A percentile compares a stretch with the other conserved stretches of the same genome.
These are phyloP conservation scores for Diaphora mendica DNA, from an alignment of 2,888 invertebrate species.

Conservation along the genomic window DNA sequence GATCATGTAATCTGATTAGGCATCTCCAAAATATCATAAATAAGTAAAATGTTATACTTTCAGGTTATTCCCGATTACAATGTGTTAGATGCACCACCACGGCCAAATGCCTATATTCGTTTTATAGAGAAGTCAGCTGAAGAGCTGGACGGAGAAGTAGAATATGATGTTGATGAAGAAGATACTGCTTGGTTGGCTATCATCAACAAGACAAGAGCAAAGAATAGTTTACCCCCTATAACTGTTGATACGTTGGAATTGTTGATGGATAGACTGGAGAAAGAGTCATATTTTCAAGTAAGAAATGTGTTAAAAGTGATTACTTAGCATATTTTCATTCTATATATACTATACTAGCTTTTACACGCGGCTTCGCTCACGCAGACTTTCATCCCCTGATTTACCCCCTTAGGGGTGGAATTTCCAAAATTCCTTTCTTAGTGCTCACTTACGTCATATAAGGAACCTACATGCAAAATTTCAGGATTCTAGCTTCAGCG, in stretches of 20 bases:
- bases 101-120: conserved; percentile 95
- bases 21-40: too few relatives aligned
- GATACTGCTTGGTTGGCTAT: conserved; percentile 97
- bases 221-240: conserved; percentile 91
- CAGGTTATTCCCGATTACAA: conserved; percentile 90
- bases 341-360: too few relatives aligned
- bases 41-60: conserved; percentile 2
- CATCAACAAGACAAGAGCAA: conserved; percentile 93
- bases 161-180: conserved; percentile 99
- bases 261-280: conserved; percentile 99
- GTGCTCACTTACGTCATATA: too few relatives aligned
- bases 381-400: too few relatives aligned
- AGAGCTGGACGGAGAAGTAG: conserved; percentile 96
- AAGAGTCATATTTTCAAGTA: conserved; percentile 98
- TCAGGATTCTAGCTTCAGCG: too few relatives aligned
- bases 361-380: too few relatives aligned
- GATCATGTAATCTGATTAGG: too few relatives aligned
- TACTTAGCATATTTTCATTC: not conserved
- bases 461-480: too few relatives aligned
- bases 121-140: conserved; percentile 98
- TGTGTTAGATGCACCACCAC: conserved; percentile 92
- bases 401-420: too few relatives aligned
- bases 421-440: too few relatives aligned
- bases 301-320: conserved; percentile 11
- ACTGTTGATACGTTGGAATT: conserved; percentile 96